Base-by-base conservation (phyloP, 2,113 vertebrate species). In the Mohoua ochrocephala region DNA sequence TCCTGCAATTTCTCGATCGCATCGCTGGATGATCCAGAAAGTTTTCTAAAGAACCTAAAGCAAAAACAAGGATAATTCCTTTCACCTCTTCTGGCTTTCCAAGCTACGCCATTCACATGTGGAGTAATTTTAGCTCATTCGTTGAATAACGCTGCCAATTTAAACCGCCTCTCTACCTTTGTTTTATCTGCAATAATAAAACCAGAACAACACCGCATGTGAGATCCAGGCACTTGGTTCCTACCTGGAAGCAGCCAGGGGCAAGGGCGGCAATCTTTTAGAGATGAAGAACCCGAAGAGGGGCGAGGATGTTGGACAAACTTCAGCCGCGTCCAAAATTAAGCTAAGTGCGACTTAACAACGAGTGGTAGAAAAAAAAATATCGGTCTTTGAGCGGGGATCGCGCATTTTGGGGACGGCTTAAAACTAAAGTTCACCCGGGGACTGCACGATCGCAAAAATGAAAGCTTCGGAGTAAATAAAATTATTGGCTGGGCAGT, bases 11-110 rank as follows among this genome's bases (percentile, higher is more conserved):
- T 93, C 87, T 90, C 80, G 84, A 91, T 84, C 33, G 65, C 96
- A 84, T 88, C 78, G 77, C 77, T 93, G 88, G 79, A 75, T 76
- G 87, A 79, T 78, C 87, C 94, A 85, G 85, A 96, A 97, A 97
- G 97, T 97, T 97, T 93, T 91, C 85, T 95, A 92, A 89, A 86
- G 94, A 88, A 94, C 89, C 91, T 91, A 89, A 91, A 92, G 76
- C 76, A 77, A 96, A 95, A 91, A 37, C 64, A 57, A 35, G 94
- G 71, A 60, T 87, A 78, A 93, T 93, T 92, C 84, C 68, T 88
- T 86, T 78, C 91, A 65, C 71, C 94, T 91, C 93, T 93, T 79
- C 89, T 83, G 73, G 42, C 89, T 91, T 80, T 26, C 61, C 89
- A 59, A 73, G 67, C 89, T 91, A 89, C 39, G 61, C 91, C 1